Base-by-base conservation (phyloP, 2,888 invertebrate species). In the Napeogenes inachia region DNA sequence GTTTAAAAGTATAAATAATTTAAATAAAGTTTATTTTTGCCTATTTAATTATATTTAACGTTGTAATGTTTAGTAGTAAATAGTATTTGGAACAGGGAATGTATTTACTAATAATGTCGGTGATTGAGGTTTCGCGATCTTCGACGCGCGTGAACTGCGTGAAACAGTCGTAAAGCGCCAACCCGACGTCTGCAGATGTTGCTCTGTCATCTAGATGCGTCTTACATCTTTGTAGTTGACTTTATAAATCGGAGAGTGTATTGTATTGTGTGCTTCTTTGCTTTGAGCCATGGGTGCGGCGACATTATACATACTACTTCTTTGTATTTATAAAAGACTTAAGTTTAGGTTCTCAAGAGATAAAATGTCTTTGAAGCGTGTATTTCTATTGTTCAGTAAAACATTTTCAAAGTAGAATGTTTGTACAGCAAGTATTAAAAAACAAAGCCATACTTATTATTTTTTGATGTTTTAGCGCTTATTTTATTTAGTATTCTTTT, bases 151-250 rank as follows among this genome's bases (percentile, higher is more conserved):
- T 55, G 42, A 58, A 61, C 60, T 61, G 57, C 53, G 57, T 53
- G 60, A 55, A 61, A 61, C 60, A 58, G 57, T 64, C 63, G 63
- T 64, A 64, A 61, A 64, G 13, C 53, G 60, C 35, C 60, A 47
- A 63, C 57, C n/a, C 54, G 21, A 30, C 42, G 21, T 42, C 45
- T 46, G 4, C 5, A 8, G n/a, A 45, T 6, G 10, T 30, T 47
- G 4, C n/a, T 47, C 30, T 12, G 21, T 30, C 30, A 30, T 50
- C 50, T 50, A 50, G 50, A 50, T 50, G 50, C 21, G 50, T 30
- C 50, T 50, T 50, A 50, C 3, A 38, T 50, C 30, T 30, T 50
- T 30, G 8, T 12, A 8, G 21, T 50, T 50, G 12, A 50, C 30
- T 50, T 50, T 50, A 12, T 8, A 50, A 30, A 10, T 30, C 10